Evolutionary conservation across 2,113 vertebrate genomes (phyloP).

Genomic region (Prietella phreatophila): DNA sequence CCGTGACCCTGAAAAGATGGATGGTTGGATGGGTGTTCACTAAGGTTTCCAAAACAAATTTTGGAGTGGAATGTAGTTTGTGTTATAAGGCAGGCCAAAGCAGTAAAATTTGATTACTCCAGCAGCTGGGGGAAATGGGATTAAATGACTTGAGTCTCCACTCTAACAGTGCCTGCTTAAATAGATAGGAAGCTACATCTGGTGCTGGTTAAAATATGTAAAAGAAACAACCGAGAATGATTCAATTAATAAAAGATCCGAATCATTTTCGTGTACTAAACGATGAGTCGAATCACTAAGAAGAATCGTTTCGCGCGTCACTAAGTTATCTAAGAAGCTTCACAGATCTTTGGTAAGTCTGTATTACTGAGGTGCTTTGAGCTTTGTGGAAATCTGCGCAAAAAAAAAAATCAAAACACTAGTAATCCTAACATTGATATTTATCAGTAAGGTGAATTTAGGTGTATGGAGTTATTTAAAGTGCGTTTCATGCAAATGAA

Average conservation of each 20-base stretch:
- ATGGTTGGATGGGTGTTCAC: too few relatives aligned
- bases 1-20: too few relatives aligned
- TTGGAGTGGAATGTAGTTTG: not conserved
- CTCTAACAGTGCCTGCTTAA: not conserved
- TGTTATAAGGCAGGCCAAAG: not conserved
- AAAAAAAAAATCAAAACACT: too few relatives aligned
- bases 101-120: not conserved
- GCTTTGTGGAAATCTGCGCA: not conserved
- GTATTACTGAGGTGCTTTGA: not conserved
- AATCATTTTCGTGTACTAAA: not conserved
- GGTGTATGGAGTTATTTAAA: not conserved
- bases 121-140: not conserved
- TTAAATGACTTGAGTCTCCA: not conserved
- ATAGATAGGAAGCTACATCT: not conserved
- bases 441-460: not conserved
- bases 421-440: not conserved
- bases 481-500: not conserved
- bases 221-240: not conserved
- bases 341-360: not conserved
- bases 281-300: not conserved
- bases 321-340: not conserved
- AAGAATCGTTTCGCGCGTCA: not conserved
- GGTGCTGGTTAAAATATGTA: not conserved
- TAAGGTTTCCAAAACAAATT: not conserved
- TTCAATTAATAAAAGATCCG: not conserved